A percentile compares a stretch with the other conserved stretches of the same genome.
Conservation (phyloP, 2,113 vertebrate species). For the Abramis brama region DNA sequence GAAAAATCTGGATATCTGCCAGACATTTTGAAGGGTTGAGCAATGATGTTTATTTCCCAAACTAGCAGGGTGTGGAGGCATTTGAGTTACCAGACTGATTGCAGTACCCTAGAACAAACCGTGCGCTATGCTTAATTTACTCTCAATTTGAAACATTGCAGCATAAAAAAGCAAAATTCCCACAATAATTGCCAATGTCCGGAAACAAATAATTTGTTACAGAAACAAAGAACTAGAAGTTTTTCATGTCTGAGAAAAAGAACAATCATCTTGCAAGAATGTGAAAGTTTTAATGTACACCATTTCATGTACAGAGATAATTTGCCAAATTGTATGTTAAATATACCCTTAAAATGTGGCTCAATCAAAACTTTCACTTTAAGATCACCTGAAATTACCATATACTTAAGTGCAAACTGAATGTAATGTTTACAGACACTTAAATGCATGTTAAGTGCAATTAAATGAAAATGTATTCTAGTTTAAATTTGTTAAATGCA, state of each 20-base stretch:
- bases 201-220: not conserved
- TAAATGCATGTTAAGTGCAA: too few species aligned
- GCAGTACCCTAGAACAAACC: not conserved
- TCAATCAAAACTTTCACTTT: too few species aligned
- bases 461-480: too few species aligned
- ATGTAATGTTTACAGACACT: too few species aligned
- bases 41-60: slow-evolving; percentile 5
- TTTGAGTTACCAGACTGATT: slow-evolving; percentile 1
- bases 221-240: not conserved
- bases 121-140: not conserved
- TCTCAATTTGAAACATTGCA: not conserved
- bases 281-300: not conserved
- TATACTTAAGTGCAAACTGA: too few species aligned
- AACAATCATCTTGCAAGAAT: not conserved
- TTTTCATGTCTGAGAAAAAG: not conserved
- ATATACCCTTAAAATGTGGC: too few species aligned
- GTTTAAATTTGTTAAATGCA: too few species aligned
- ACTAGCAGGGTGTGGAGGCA: slow-evolving; percentile 14
- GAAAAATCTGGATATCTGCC: not conserved
- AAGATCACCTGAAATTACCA: too few species aligned
- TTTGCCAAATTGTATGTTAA: too few species aligned
- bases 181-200: not conserved
- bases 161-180: not conserved
- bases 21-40: slow-evolving; percentile 11
- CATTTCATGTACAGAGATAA: not conserved